Evolutionary conservation across 1,140 invertebrate species (phyloP).

Genomic region (Choristoneura fumiferana): DNA sequence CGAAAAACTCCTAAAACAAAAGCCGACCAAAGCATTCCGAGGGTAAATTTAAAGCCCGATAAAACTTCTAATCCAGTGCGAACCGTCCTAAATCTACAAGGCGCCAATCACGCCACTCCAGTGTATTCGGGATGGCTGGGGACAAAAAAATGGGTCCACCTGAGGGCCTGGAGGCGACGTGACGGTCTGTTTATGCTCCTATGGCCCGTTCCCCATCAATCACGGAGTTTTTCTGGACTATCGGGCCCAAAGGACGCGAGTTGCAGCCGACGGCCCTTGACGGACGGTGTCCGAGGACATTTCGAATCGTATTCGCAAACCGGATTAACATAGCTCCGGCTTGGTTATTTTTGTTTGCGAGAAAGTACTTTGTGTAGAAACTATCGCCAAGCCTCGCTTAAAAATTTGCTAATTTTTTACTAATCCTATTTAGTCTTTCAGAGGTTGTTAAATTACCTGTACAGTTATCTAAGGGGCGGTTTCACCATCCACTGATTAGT

Average conservation of each 20-base stretch:
- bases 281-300: conserved; percentile 41
- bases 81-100: conserved; percentile 17
- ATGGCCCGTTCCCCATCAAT: conserved; percentile 61
- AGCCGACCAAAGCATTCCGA: conserved; percentile 1
- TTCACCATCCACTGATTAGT: too few relatives aligned
- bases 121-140: conserved; percentile 4
- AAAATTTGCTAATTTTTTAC: too few relatives aligned
- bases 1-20: conserved; percentile 3
- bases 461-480: too few relatives aligned
- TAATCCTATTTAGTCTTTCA: too few relatives aligned
- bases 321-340: conserved; percentile 30
- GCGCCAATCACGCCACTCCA: conserved; percentile 12
- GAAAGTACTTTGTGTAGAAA: neutral
- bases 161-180: conserved; percentile 48
- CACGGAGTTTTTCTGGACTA: conserved; percentile 61
- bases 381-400: too few relatives aligned
- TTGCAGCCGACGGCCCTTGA: conserved; percentile 45
- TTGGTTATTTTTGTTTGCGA: conserved; percentile 1
- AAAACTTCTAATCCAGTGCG: conserved; percentile 16
- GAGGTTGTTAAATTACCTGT: too few relatives aligned
- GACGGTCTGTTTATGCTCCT: conserved; percentile 56
- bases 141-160: conserved; percentile 48
- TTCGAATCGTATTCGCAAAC: conserved; percentile 35
- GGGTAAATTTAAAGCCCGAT: conserved; percentile 7
- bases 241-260: conserved; percentile 46